These are phyloP conservation scores for Chalcosyrphus nemorum DNA, from an alignment of 2,888 invertebrate species.

Conservation along the genomic window DNA sequence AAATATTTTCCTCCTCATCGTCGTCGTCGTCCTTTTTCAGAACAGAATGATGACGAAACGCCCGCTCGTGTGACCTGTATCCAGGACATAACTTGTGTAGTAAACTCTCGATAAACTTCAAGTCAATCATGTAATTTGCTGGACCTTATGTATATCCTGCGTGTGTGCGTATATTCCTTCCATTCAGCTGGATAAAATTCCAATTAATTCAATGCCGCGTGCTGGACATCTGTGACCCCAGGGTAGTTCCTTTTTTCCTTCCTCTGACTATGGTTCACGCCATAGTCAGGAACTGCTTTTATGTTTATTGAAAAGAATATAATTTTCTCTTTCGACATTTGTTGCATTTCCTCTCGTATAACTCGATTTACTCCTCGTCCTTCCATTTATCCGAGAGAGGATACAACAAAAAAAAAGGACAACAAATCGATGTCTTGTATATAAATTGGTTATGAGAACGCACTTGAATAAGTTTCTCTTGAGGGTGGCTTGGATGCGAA, in stretches of 20 bases:
- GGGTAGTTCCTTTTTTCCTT: not conserved
- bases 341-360: not conserved
- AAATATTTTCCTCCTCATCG: no score
- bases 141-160: not conserved
- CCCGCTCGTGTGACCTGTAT: not conserved
- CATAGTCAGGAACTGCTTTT: not conserved
- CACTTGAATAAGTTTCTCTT: constrained; percentile 9
- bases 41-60: no score
- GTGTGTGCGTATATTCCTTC: not conserved
- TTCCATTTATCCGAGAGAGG: not conserved
- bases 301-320: constrained; percentile 11
- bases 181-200: constrained; percentile 1
- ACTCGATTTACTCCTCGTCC: constrained; percentile 10
- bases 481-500: not conserved
- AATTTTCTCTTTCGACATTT: not conserved
- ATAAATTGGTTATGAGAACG: constrained; percentile 23
- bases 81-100: not conserved
- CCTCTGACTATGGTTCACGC: no score
- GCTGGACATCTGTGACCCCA: constrained; percentile 14
- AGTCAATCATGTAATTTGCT: constrained; percentile 20
- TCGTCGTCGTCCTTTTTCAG: no score
- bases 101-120: constrained; percentile 18
- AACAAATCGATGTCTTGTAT: not conserved
- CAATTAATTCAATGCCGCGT: constrained; percentile 22
- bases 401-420: not conserved